These are phyloP conservation scores for Rhinatrema bivittatum DNA, from an alignment of 2,797 vertebrate species.

Conservation along the genomic window DNA sequence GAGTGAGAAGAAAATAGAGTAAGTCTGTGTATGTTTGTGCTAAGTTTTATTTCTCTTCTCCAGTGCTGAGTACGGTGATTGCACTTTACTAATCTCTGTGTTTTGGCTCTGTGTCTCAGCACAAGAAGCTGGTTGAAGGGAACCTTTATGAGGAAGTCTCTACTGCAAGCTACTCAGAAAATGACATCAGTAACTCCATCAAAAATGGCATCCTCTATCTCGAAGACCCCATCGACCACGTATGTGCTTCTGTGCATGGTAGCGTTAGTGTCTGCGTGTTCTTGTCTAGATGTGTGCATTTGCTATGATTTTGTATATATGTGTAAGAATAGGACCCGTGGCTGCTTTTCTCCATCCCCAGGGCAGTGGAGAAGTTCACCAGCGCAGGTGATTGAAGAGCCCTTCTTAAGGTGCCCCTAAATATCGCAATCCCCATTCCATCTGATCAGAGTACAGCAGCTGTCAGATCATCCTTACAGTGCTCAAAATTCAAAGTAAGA, in stretches of 20 bases:
- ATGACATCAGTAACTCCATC: conserved; percentile 57
- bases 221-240: conserved; percentile 54
- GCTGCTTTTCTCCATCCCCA: too few species aligned
- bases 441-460: too few species aligned
- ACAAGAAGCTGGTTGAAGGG: conserved; percentile 62
- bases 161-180: conserved; percentile 53
- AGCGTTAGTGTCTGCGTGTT: background rate
- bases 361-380: too few species aligned
- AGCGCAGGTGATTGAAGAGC: too few species aligned
- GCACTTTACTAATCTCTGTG: background rate
- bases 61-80: too few species aligned
- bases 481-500: too few species aligned
- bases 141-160: conserved; percentile 59
- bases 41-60: too few species aligned
- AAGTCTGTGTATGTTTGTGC: too few species aligned
- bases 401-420: too few species aligned
- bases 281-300: background rate
- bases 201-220: conserved; percentile 61
- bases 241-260: conserved; percentile 31
- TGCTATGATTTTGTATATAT: background rate
- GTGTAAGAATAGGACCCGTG: background rate
- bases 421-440: too few species aligned
- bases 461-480: too few species aligned
- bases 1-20: too few species aligned
- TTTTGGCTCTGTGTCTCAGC: conserved; percentile 22